Evolutionary conservation across 2,113 vertebrate genomes (phyloP).

Genomic region (Genyomyrus donnyi): DNA sequence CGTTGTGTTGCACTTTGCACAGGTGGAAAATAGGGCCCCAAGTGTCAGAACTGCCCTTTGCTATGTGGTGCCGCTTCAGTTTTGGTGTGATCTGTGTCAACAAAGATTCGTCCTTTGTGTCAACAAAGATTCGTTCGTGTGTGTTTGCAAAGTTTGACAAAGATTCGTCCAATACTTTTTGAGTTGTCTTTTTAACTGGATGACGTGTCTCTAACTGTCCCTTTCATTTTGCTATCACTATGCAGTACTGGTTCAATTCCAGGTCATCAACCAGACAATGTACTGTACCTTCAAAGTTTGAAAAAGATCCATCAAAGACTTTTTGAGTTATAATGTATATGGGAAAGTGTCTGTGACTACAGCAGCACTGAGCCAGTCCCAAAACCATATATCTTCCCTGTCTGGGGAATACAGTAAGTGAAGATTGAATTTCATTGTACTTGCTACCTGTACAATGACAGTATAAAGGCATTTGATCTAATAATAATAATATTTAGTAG

Average conservation of each 20-base stretch:
- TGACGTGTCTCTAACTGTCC: background rate
- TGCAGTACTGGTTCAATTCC: background rate
- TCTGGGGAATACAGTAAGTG: background rate
- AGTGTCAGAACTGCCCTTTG: background rate
- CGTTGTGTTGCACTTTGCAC: no score
- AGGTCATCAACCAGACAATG: background rate
- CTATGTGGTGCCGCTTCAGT: background rate
- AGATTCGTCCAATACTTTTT: background rate
- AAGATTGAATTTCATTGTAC: background rate
- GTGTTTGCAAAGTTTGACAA: background rate
- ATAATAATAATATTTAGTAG: background rate
- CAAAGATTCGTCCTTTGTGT: background rate
- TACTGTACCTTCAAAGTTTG: background rate
- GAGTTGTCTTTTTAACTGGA: background rate
- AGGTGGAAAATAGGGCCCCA: no score
- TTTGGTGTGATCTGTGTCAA: background rate
- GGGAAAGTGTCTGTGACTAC: background rate
- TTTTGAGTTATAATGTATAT: background rate
- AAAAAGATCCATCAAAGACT: background rate
- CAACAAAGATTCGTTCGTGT: no score
- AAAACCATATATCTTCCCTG: background rate
- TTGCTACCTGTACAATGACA: background rate
- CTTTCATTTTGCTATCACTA: background rate
- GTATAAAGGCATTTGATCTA: background rate
- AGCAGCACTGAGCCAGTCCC: background rate